phyloP scores from a whole-genome alignment of 2,113 vertebrate genomes.

The Puntigrus tetrazona region DNA sequence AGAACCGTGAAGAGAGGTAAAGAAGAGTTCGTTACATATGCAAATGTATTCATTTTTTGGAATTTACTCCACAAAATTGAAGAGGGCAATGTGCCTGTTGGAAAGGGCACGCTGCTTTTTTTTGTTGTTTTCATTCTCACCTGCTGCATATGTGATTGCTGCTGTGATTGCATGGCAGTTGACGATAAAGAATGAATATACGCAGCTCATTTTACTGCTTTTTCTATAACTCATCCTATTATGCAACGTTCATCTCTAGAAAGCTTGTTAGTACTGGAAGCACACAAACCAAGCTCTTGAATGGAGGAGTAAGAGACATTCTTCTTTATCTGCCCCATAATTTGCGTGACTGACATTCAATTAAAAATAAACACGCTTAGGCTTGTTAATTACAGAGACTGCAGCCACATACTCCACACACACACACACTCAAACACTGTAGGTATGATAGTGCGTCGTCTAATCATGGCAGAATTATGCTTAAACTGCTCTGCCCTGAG shows the following conservation, averaged over 20 bases:
- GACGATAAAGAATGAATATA: neutral
- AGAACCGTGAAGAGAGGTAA: conserved; percentile 95
- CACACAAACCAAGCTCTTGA: neutral
- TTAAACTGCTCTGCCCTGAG: conserved; percentile 20
- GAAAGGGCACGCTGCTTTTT: neutral
- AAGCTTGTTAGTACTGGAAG: conserved; percentile 24
- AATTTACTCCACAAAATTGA: neutral
- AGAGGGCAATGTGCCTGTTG: neutral
- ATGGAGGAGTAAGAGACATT: neutral
- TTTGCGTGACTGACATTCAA: conserved; percentile 63
- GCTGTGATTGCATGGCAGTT: conserved; percentile 1
- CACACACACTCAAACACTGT: neutral
- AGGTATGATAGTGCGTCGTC: conserved; percentile 59
- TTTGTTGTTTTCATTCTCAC: neutral
- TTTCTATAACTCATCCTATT: conserved; percentile 14
- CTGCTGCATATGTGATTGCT: neutral
- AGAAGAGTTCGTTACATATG: neutral
- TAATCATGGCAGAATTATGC: conserved; percentile 65
- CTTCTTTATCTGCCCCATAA: conserved; percentile 52
- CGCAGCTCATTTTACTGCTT: neutral
- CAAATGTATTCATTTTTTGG: neutral
- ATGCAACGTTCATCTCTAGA: neutral
- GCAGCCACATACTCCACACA: conserved; percentile 15
- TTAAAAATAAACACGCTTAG: conserved; percentile 62
- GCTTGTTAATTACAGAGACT: conserved; percentile 68